phyloP scores from a whole-genome alignment of 2,888 invertebrate species.

The Clanis bilineata region DNA sequence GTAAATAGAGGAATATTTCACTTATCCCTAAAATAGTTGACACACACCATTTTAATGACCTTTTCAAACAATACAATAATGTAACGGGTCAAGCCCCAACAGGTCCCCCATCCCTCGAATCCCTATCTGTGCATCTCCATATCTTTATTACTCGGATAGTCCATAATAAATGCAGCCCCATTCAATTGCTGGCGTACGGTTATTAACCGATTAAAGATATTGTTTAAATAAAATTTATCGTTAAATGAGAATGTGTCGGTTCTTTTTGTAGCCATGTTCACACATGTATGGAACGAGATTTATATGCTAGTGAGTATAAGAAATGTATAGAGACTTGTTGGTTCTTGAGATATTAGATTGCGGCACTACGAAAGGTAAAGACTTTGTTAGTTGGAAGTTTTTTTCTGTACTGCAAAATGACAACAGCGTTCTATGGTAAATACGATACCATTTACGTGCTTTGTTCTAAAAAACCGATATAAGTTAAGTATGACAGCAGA shows the following conservation, averaged over 20 bases:
- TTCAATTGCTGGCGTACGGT: conserved; percentile 30
- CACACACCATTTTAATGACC: background rate
- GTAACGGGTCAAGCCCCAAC: background rate
- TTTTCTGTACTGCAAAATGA: too few species aligned
- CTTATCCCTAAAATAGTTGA: too few species aligned
- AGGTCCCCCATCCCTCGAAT: background rate
- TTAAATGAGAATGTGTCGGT: conserved; percentile 13
- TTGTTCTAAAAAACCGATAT: too few species aligned
- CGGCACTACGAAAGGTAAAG: background rate
- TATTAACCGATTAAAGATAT: conserved; percentile 39
- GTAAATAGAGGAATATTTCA: too few species aligned
- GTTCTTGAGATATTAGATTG: background rate
- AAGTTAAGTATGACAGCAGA: too few species aligned
- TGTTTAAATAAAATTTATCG: conserved; percentile 20
- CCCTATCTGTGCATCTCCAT: conserved; percentile 21
- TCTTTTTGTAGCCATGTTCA: background rate
- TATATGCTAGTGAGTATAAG: background rate
- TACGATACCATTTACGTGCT: too few species aligned
- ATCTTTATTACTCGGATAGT: conserved; percentile 35
- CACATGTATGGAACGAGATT: conserved; percentile 3
- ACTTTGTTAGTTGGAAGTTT: too few species aligned
- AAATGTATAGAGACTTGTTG: background rate
- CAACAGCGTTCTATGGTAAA: too few species aligned
- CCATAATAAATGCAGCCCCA: conserved; percentile 29
- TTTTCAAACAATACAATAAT: background rate